phyloP scores from a whole-genome alignment of 2,113 vertebrate genomes.

The Genyomyrus donnyi region DNA sequence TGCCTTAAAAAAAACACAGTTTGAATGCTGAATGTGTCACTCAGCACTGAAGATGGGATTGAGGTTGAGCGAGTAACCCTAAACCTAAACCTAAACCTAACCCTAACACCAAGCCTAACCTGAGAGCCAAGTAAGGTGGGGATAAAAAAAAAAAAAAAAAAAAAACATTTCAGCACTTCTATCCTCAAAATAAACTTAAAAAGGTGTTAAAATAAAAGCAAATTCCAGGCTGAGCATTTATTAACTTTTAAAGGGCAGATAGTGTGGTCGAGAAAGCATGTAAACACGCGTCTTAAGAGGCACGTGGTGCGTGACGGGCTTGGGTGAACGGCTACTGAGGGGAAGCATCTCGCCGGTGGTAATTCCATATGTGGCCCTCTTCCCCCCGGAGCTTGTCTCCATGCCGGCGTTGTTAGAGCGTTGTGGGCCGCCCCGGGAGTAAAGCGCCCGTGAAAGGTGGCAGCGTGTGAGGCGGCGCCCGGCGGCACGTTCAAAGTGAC shows the following conservation, averaged over 20 bases:
- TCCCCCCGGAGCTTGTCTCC: background rate
- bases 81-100: background rate
- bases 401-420: background rate
- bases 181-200: background rate
- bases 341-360: background rate
- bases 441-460: conserved; percentile 34
- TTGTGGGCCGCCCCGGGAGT: conserved; percentile 26
- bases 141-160: background rate
- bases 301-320: background rate
- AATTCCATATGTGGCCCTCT: background rate
- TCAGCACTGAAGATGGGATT: background rate
- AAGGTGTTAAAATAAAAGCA: background rate
- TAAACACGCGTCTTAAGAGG: background rate
- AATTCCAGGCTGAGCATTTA: background rate
- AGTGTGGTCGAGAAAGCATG: background rate
- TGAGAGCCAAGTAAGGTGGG: background rate
- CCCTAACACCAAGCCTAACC: background rate
- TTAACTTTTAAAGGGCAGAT: background rate
- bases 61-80: background rate
- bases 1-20: background rate
- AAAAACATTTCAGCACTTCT: background rate
- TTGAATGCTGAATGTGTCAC: background rate
- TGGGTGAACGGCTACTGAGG: background rate
- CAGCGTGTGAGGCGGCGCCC: conserved; percentile 33
- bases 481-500: conserved; percentile 44